Percentiles rank a stretch among this genome's conserved stretches.
These are phyloP conservation scores for Galeopterus variegatus DNA, from an alignment of 2,113 vertebrate species.

Conservation along the genomic window DNA sequence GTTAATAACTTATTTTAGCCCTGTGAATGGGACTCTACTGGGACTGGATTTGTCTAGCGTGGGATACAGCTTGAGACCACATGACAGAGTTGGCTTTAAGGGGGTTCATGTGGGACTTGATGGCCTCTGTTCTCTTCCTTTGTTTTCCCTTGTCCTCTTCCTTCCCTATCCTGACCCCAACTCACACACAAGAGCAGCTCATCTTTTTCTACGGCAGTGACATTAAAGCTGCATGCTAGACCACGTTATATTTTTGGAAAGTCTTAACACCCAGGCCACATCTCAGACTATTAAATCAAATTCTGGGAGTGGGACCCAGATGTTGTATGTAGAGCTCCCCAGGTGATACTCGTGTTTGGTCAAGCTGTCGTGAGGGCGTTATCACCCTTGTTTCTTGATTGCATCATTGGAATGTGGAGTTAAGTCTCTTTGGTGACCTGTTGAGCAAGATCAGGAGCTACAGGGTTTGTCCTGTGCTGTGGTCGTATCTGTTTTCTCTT, in stretches of 20 bases:
- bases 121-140: constrained; percentile 38
- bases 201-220: neutral
- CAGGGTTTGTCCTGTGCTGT: neutral
- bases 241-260: neutral
- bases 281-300: neutral
- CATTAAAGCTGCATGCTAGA: neutral
- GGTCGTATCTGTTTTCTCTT: constrained; percentile 44
- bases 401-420: neutral
- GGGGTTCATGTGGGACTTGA: constrained; percentile 23
- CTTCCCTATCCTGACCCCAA: neutral
- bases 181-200: neutral
- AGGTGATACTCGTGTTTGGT: neutral
- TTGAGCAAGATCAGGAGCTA: neutral
- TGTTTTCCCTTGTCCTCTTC: constrained; percentile 30
- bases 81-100: constrained; percentile 62
- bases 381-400: neutral
- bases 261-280: neutral
- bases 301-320: neutral
- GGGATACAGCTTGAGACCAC: constrained; percentile 69
- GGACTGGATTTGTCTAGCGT: constrained; percentile 33
- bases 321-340: neutral
- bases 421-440: neutral
- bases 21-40: constrained; percentile 1
- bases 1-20: constrained; percentile 24
- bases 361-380: neutral